Evolutionary conservation across 2,888 invertebrate genomes (phyloP), one percentile per base, ranked within the genome.

Genomic region (Parnassius orleans): DNA sequence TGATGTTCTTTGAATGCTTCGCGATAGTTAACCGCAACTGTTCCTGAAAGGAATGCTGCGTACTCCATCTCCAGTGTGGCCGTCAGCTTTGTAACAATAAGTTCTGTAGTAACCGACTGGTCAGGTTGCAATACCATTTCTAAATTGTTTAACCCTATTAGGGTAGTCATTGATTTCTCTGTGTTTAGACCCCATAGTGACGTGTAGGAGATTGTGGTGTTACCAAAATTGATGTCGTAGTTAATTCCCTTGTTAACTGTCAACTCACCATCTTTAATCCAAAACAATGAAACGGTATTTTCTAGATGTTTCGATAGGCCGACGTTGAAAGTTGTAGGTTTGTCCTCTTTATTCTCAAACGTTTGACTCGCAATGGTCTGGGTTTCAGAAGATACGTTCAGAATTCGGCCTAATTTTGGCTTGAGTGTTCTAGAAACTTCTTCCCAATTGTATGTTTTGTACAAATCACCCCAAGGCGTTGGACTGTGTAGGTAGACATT

Each of bases 391-490:
- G 61, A 65, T 9, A 74, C 61, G 1, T 66, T 60, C 7, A 79
- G 24, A n/a, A 78, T 60, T 1, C 62, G 62, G 0, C 72, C 74
- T 48, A 66, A 64, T 2, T 66, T 67, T 0, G 83, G 81, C 7
- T 57, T 60, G 0, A 84, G 42, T 1, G 71, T 71, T 52, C 77
- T 79, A 1, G 63, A 65, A 3, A 83, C 79, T 48, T 77, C 77
- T 2, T 69, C 53, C 83, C 81, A 84, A 19, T 68, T 65, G 60
- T 77, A 74, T 0, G 68, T 70, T 15, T 63, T 58, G 69, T 78
- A 83, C 0, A 84, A 63, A 57, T 84, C 84, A 0, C 78, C 79
- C 78, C 78, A 84, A 0, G 80, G 80, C 0, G 84, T 84, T 0
- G 83, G 84, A 61, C 78, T 78, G 3, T 64, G 72, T 0, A 79